Percentiles rank a stretch among this genome's conserved stretches.
These are phyloP conservation scores for Zaprionus tsacasi DNA, from an alignment of 1,140 invertebrate species.

Conservation along the genomic window DNA sequence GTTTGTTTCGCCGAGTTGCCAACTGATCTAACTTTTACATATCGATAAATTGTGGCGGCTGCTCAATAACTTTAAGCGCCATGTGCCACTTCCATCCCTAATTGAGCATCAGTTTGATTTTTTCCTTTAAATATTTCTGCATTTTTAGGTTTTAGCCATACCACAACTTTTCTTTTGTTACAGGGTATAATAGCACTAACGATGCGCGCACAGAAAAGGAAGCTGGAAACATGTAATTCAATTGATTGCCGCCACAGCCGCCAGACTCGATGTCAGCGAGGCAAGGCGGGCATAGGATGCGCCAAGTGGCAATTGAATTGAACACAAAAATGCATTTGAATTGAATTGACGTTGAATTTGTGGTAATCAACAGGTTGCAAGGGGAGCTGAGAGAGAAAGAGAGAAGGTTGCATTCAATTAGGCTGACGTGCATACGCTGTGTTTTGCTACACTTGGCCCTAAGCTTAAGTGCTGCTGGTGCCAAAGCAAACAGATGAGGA, in stretches of 20 bases:
- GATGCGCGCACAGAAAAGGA: conserved; percentile 72
- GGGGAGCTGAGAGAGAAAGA: not conserved
- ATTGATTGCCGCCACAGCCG: conserved; percentile 70
- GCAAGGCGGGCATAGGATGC: not conserved
- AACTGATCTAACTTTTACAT: not conserved
- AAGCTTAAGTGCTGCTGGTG: conserved; percentile 44
- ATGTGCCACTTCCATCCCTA: not conserved
- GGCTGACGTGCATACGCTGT: conserved; percentile 6
- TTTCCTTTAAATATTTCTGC: not conserved
- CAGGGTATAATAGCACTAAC: conserved; percentile 49
- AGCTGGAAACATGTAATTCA: conserved; percentile 74
- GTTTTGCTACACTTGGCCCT: conserved; percentile 17
- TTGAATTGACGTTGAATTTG: conserved; percentile 65
- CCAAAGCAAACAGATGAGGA: conserved; percentile 16
- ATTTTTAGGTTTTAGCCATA: not conserved
- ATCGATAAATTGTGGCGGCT: not conserved
- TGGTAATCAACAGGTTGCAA: conserved; percentile 71
- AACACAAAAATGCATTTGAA: conserved; percentile 65
- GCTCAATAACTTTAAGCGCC: not conserved
- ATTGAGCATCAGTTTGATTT: not conserved
- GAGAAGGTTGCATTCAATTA: conserved; percentile 17
- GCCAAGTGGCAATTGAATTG: conserved; percentile 67
- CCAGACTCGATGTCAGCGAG: conserved; percentile 2
- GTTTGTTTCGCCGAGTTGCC: not conserved
- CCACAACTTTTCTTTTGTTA: not conserved